Base-by-base conservation (phyloP, 37 sponge, comb jelly and placozoan species). In the Eunapius fragilis region DNA sequence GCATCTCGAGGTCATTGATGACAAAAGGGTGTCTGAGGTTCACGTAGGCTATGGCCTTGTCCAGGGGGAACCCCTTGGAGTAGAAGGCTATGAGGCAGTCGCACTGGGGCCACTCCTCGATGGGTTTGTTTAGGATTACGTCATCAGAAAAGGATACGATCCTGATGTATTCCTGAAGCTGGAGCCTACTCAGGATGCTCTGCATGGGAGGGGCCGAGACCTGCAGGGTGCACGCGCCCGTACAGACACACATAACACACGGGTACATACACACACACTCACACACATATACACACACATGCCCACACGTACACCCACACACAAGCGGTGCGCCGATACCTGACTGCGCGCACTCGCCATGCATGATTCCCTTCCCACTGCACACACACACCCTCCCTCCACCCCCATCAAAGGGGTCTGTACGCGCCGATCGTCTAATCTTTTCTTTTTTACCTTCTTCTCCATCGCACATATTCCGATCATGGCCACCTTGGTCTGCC, bases 381-480 rank as follows among this genome's bases (percentile, higher is more conserved):
- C n/a, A n/a, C n/a, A n/a, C n/a, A n/a, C n/a, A n/a, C n/a, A n/a
- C n/a, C n/a, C n/a, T n/a, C n/a, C n/a, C n/a, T n/a, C n/a, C n/a
- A n/a, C n/a, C n/a, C n/a, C n/a, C n/a, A n/a, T n/a, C n/a, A n/a
- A n/a, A n/a, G n/a, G n/a, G n/a, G n/a, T n/a, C n/a, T n/a, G n/a
- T n/a, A n/a, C n/a, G n/a, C 67, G 25, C n/a, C 24, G 82, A n/a
- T n/a, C n/a, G n/a, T n/a, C n/a, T n/a, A n/a, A n/a, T n/a, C n/a
- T n/a, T n/a, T n/a, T n/a, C n/a, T 27, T 37, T 9, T 78, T 68
- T 70, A 94, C 98, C 95, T 97, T 97, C 30, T 83, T 93, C 37
- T 80, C 80, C 95, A 94, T 94, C 31, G 98, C 98, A 81, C 98
- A 97, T 37, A 97, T 87, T 25, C 98, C 98, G n/a, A 97, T 81